Base-by-base conservation (phyloP, 2,888 invertebrate species). In the Chrysotoxum bicinctum region DNA sequence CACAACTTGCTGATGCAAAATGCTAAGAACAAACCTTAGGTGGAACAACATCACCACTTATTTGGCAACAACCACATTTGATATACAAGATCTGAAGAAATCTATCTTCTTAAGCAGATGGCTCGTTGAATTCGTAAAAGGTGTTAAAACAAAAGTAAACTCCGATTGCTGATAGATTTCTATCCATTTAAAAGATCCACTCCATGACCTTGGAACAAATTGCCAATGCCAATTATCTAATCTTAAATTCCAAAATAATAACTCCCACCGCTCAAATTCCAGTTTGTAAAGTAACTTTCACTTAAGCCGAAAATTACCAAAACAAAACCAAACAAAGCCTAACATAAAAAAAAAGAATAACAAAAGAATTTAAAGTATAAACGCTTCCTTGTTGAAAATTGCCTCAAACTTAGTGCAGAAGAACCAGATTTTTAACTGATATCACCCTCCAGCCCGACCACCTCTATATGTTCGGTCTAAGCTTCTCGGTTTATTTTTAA, bases 161-260 rank as follows among this genome's bases (percentile, higher is more conserved):
- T n/a, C n/a, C n/a, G n/a, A n/a, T n/a, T n/a, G n/a, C n/a, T n/a
- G n/a, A n/a, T n/a, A n/a, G n/a, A n/a, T n/a, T n/a, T n/a, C n/a
- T n/a, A n/a, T n/a, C n/a, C n/a, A n/a, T n/a, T n/a, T n/a, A n/a
- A n/a, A n/a, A n/a, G n/a, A 40, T 7, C 7, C 7, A 3, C n/a
- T 62, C n/a, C 19, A 21, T 6, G 60, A 62, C 60, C 60, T 62
- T 62, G 60, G 3, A 62, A 40, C 10, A 26, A 26, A 40, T 23
- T 62, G 4, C 8, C 0, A 1, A 62, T n/a, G 2, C 5, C 40
- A 60, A n/a, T n/a, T n/a, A n/a, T n/a, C 23, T 19, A 35, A 21
- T 35, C 30, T 19, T 26, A n/a, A 30, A 26, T 52, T 30, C 9
- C n/a, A n/a, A 26, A 35, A 35, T 35, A 3, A 58, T 2, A 16